Evolutionary conservation across 1,140 invertebrate species (phyloP), one percentile per base, ranked within the genome.

Genomic region (Drosophila rufa): DNA sequence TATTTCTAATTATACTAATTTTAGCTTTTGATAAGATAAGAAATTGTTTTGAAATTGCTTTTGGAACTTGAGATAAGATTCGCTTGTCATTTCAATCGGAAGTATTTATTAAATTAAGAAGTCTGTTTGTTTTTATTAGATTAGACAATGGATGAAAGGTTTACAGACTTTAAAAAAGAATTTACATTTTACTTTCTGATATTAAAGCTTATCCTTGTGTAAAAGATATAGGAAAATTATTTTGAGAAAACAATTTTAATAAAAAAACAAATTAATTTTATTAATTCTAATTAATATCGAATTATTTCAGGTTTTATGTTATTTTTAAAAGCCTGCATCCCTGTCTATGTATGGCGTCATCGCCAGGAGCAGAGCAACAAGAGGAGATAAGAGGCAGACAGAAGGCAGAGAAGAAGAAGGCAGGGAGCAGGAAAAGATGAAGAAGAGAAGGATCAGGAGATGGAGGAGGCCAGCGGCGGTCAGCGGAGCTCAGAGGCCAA

Each of bases 401-500:
- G 53, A 33, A 43, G 40, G 22, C 22, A 30, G 27, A 43, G 25
- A 58, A 59, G 5, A 25, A 25, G 22, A 25, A 25, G 22, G 22
- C 22, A 25, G 27, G 30, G n/a, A 60, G 27, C 58, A 48, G 36
- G 9, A 69, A 33, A 7, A 25, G 19, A n/a, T 14, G 48, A 64
- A 22, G 38, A 9, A 38, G 61, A 45, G 19, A 38, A n/a, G 22
- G 42, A 38, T 15, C 43, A 27, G 36, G 45, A 36, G 60, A 25
- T 17, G 19, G 50, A 78, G 51, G 36, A 48, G 51, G 66, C 43
- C 66, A 66, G 42, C 67, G 51, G 62, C 75, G 82, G 78, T 85
- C 82, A 85, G 65, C 46, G 66, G 79, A 71, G 82, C 80, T 86
- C 79, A 82, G 65, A 77, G 66, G 79, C 79, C 45, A 59, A 81